These are phyloP conservation scores for Oreohelix idahoensis DNA, from an alignment of 1,140 invertebrate genomes.

Conservation along the genomic window DNA sequence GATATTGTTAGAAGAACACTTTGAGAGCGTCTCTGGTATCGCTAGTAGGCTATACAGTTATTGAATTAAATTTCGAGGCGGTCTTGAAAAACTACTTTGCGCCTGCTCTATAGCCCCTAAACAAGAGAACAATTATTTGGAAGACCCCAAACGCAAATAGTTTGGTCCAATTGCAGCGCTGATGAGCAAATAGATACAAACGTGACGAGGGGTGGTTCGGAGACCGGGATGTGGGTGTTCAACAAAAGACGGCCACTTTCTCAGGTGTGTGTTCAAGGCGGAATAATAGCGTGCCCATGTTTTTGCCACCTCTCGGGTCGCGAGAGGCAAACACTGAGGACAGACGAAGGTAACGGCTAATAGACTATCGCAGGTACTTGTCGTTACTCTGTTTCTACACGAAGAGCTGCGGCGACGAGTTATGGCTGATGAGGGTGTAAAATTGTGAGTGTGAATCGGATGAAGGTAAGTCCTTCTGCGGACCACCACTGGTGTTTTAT, in stretches of 20 bases:
- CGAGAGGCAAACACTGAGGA: not conserved
- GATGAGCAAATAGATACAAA: slow-evolving; percentile 15
- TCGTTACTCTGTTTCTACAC: too few relatives aligned
- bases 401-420: too few relatives aligned
- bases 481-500: too few relatives aligned
- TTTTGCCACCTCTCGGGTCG: not conserved
- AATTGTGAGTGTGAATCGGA: too few relatives aligned
- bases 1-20: not conserved
- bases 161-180: not conserved
- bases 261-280: not conserved
- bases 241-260: not conserved
- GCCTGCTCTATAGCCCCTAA: not conserved
- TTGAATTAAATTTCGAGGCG: slow-evolving; percentile 3
- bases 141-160: not conserved
- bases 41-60: not conserved
- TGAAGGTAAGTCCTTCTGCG: too few relatives aligned
- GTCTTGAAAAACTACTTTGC: slow-evolving; percentile 11
- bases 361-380: too few relatives aligned
- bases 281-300: not conserved
- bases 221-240: not conserved
- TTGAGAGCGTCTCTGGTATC: not conserved
- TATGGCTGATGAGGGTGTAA: too few relatives aligned
- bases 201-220: not conserved
- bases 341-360: not conserved
- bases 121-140: slow-evolving; percentile 13